Evolutionary conservation across 2,797 vertebrate species (phyloP), one percentile per base, ranked within the genome.

Genomic region (Merluccius polli): DNA sequence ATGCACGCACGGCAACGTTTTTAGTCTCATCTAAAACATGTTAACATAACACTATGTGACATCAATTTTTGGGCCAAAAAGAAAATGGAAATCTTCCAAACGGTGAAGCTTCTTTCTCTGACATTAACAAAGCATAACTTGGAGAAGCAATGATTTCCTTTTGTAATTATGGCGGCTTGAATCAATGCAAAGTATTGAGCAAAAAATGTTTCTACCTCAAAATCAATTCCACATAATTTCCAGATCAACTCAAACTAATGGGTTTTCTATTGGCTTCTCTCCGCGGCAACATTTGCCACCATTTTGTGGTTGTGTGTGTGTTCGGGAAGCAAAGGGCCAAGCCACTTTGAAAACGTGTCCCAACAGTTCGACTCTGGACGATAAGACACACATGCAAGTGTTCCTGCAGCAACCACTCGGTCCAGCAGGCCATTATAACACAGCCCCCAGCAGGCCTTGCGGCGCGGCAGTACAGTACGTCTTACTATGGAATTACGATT

Each of bases 181-280:
- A 92, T 92, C 91, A 89, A 92, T 93, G 88, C 81, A 79, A 90
- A 89, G 86, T 87, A 92, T 90, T 72, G 91, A 91, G 87, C 89
- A 87, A 90, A 90, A 92, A 92, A 82, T 87, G 87, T 84, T 90
- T 89, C 89, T 82, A 91, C 84, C 87, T 86, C 86, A 78, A 85
- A 88, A 93, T 94, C 92, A 92, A 93, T 93, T 87, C 85, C 83
- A 90, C 87, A 90, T 92, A 90, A 93, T 93, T 93, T 94, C 88
- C 89, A 88, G 81, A 92, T 94, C 92, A 93, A 85, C 89, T 90
- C 89, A 88, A 91, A 90, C 90, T 91, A 92, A 93, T 91, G 89
- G 89, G 80, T 89, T 93, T 93, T 93, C 90, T 91, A 89, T 93
- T 79, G 91, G 89, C 87, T 89, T 89, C 81, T 83, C 83, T 87